Base-by-base conservation (phyloP, 1,140 invertebrate genomes). In the Euura saliciscinereae region DNA sequence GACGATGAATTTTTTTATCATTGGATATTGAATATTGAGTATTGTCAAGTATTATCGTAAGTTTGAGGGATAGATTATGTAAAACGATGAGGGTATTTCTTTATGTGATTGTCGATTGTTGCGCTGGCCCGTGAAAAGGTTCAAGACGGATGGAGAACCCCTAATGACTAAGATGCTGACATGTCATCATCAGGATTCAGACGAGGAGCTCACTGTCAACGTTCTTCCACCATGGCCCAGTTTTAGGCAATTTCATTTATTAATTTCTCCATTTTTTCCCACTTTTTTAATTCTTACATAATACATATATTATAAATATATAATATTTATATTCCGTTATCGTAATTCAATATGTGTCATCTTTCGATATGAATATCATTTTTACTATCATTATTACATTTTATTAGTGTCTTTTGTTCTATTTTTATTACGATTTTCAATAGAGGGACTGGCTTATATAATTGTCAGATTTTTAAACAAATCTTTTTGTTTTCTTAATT, bases 171-270 rank as follows among this genome's bases (percentile, higher is more conserved):
- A 82, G 79, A 77, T 79, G 77, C 80, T 83, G 73, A 76, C 78
- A 73, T 77, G 74, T 80, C 83, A 84, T 76, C 70, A 70, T 68
- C 86, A 86, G 84, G 86, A 88, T 82, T 87, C 86, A 71, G 85
- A 87, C 78, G 86, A 88, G 81, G 86, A 88, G 79, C 85, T 88
- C 84, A 86, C 83, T 80, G 85, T 87, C 80, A 87, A 85, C 84
- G 86, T 88, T 80, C 85, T 88, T 77, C 86, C 86, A 73, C 86
- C 86, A 72, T 88, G 86, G 86, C 86, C 86, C 75, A 88, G 85
- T 85, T 88, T 88, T 88, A 88, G 86, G 86, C 86, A 88, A 88
- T 87, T 88, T 88, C 84, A 86, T 86, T 87, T 86, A 79, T 84
- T 87, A 88, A 73, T 78, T 73, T 74, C 73, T 69, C 73, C 69